A percentile compares a stretch with the other conserved stretches of the same genome.
These are phyloP conservation scores for Chiroxiphia lanceolata DNA, from an alignment of 2,797 vertebrate genomes.

Conservation along the genomic window DNA sequence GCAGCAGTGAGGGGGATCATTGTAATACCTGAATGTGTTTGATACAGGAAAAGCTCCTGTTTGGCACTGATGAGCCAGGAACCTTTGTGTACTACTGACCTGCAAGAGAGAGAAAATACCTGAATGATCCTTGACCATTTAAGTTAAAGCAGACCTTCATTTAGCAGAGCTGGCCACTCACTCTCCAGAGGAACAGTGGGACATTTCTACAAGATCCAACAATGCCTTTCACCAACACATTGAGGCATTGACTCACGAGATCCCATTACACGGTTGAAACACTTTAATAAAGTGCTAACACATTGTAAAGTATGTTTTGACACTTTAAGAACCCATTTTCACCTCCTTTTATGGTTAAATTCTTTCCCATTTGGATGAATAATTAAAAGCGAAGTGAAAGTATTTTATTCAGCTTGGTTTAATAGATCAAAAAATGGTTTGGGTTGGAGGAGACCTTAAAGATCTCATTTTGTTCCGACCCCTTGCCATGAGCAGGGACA, in stretches of 20 bases:
- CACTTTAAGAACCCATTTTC: background rate
- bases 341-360: background rate
- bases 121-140: background rate
- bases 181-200: background rate
- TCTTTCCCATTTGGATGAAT: background rate
- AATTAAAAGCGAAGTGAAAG: background rate
- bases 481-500: background rate
- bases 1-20: accelerated
- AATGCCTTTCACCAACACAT: background rate
- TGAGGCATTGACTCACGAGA: background rate
- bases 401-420: background rate
- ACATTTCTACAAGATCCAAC: background rate
- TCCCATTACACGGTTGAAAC: background rate
- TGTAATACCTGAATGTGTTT: constrained; percentile 73
- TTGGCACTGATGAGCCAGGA: constrained; percentile 79
- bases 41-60: constrained; percentile 78
- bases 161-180: background rate
- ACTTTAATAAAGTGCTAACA: background rate
- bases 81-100: constrained; percentile 69
- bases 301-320: background rate
- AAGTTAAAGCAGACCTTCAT: background rate
- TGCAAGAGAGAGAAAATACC: constrained; percentile 19
- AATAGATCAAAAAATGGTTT: background rate
- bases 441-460: background rate
- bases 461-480: accelerated